These are phyloP conservation scores for Diorhabda carinulata DNA, from an alignment of 1,140 invertebrate genomes.

Conservation along the genomic window DNA sequence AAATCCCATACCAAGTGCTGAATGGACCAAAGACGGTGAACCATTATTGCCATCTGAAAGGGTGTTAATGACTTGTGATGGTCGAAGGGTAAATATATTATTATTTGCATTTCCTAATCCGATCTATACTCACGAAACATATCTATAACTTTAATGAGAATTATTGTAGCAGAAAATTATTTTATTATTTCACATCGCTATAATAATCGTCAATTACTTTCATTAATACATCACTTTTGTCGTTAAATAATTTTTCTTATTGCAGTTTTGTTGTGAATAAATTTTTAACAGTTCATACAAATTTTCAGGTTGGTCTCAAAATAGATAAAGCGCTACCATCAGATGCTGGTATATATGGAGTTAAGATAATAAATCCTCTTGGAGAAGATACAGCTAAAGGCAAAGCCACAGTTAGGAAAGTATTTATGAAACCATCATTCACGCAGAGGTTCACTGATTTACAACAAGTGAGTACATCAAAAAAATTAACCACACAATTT, in stretches of 20 bases:
- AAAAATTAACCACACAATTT: no score
- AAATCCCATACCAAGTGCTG: slow-evolving; percentile 82
- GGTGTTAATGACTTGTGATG: slow-evolving; percentile 71
- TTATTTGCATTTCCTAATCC: neutral
- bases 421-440: slow-evolving; percentile 76
- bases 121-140: no score
- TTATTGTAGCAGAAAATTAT: no score
- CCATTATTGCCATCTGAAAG: slow-evolving; percentile 62
- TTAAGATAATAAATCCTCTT: slow-evolving; percentile 68
- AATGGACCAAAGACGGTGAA: slow-evolving; percentile 77
- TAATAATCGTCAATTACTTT: no score
- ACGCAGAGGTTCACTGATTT: slow-evolving; percentile 78
- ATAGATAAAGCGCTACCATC: slow-evolving; percentile 65
- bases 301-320: slow-evolving; percentile 64
- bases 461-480: slow-evolving; percentile 61
- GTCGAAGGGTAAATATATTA: slow-evolving; percentile 60
- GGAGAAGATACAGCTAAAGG: slow-evolving; percentile 67
- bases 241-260: no score
- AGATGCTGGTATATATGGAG: slow-evolving; percentile 76
- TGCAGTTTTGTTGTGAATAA: no score
- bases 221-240: no score
- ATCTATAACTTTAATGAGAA: no score
- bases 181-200: no score
- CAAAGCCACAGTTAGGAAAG: slow-evolving; percentile 71
- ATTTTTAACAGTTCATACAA: no score